A percentile compares a stretch with the other conserved stretches of the same genome.
Conservation (phyloP, 2,113 vertebrate genomes). For the Otis tarda region DNA sequence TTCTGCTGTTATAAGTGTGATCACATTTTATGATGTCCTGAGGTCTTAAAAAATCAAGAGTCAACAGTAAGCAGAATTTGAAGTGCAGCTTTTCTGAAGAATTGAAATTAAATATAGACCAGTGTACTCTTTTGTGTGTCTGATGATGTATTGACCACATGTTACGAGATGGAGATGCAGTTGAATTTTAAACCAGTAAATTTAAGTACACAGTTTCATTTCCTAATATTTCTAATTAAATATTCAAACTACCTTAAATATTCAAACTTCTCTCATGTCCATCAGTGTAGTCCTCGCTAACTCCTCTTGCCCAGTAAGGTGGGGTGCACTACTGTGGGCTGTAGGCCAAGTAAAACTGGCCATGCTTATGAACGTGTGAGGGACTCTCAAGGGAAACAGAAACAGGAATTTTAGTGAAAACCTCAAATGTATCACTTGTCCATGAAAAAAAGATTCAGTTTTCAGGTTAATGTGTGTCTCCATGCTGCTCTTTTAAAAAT, state of each 20-base stretch:
- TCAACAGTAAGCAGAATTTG: neutral
- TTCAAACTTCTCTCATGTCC: neutral
- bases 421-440: neutral
- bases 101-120: neutral
- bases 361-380: neutral
- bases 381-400: neutral
- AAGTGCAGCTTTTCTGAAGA: neutral
- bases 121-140: neutral
- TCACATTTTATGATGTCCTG: neutral
- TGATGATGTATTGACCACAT: neutral
- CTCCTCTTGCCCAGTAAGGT: accelerated
- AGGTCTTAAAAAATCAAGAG: neutral
- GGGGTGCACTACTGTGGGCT: neutral
- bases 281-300: neutral
- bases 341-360: neutral
- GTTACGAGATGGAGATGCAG: neutral
- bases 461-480: neutral
- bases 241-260: neutral
- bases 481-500: neutral
- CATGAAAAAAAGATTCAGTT: neutral
- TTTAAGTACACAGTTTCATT: neutral
- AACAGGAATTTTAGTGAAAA: neutral
- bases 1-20: neutral
- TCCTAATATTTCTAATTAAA: neutral
- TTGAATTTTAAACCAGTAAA: neutral